Evolutionary conservation across 1,140 invertebrate species (phyloP).

Genomic region (Solenopsis fugax): DNA sequence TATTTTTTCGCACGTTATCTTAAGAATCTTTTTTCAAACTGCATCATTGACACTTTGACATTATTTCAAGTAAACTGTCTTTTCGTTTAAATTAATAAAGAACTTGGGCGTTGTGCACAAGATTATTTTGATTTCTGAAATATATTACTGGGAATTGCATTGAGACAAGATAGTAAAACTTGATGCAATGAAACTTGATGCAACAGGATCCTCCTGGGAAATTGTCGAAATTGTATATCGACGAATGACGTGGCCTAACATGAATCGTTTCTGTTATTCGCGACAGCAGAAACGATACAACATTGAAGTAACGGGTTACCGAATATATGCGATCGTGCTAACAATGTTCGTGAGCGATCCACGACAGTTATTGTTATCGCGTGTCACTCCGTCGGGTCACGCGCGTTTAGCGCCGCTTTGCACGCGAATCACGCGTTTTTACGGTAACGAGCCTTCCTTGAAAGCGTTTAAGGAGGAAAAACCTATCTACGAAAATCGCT

Average conservation of each 20-base stretch:
- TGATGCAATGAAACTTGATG: constrained; percentile 31
- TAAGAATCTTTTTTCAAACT: constrained; percentile 5
- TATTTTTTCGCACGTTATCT: neutral
- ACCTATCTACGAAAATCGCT: constrained; percentile 26
- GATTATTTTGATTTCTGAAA: constrained; percentile 1
- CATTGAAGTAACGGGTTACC: neutral
- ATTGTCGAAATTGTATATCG: constrained; percentile 35
- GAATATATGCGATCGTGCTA: constrained; percentile 33
- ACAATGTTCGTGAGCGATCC: constrained; percentile 3
- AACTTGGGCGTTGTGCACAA: neutral
- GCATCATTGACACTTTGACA: neutral
- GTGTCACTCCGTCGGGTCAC: neutral
- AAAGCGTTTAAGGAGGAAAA: constrained; percentile 1
- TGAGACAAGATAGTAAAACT: constrained; percentile 11
- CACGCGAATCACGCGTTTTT: constrained; percentile 45
- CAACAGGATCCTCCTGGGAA: constrained; percentile 18
- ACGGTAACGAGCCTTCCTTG: constrained; percentile 24
- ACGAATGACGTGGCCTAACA: neutral
- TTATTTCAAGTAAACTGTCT: neutral
- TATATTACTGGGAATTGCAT: neutral
- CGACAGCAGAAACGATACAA: neutral
- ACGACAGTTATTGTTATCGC: constrained; percentile 20
- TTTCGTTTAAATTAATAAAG: constrained; percentile 1
- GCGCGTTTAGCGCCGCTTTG: constrained; percentile 25
- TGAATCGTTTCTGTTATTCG: constrained; percentile 15